These are phyloP conservation scores for Lepidochrysops patricia DNA, from an alignment of 2,888 invertebrate genomes.

Conservation along the genomic window DNA sequence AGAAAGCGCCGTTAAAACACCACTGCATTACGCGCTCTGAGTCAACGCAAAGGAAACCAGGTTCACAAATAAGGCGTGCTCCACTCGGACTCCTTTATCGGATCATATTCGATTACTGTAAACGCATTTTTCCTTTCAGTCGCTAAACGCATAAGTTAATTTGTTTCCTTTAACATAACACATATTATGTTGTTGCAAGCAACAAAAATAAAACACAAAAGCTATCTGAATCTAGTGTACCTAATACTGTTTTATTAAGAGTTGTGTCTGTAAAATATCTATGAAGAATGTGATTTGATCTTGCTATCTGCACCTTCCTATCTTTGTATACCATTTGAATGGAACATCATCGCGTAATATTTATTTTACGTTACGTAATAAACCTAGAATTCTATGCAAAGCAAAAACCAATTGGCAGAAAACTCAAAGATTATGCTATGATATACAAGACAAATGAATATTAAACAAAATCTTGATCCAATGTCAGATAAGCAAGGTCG, in stretches of 20 bases:
- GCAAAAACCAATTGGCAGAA: neutral
- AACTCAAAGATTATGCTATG: constrained; percentile 36
- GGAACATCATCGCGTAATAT: neutral
- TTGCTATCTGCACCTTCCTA: too few species aligned
- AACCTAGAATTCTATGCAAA: neutral
- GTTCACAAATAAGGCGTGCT: constrained; percentile 33
- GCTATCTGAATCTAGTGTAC: too few species aligned
- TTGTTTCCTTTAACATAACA: too few species aligned
- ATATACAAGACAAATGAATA: constrained; percentile 35
- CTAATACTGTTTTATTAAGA: too few species aligned
- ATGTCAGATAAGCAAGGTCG: constrained; percentile 63
- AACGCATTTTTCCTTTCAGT: neutral
- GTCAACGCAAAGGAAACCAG: constrained; percentile 41
- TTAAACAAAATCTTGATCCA: constrained; percentile 54
- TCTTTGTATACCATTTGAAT: neutral
- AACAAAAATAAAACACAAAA: too few species aligned
- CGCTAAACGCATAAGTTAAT: neutral
- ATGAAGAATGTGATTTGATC: too few species aligned
- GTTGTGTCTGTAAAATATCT: too few species aligned
- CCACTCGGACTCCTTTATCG: constrained; percentile 24
- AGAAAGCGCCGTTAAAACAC: constrained; percentile 60
- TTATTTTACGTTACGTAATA: neutral
- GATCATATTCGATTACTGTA: constrained; percentile 9
- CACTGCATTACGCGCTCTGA: constrained; percentile 64
- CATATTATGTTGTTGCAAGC: too few species aligned